These are phyloP conservation scores for Drosophila incognita DNA, from an alignment of 2,888 invertebrate species.

Conservation along the genomic window DNA sequence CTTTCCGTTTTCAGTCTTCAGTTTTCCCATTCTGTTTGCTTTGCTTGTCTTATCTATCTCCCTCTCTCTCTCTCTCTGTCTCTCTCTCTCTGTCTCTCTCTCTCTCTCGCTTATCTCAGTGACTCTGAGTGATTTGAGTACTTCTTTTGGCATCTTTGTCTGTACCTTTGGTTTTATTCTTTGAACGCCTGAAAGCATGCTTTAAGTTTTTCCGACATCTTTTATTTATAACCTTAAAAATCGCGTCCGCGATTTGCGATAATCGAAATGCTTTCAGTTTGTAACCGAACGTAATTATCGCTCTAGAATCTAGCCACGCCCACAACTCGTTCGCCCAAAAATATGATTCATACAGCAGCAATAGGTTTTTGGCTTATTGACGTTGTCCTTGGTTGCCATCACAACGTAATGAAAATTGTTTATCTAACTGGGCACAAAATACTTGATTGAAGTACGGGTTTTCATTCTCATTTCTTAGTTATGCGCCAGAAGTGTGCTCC, in stretches of 20 bases:
- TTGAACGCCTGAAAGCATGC: slow-evolving; percentile 29
- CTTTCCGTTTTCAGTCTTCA: slow-evolving; percentile 16
- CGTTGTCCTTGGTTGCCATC: slow-evolving; percentile 33
- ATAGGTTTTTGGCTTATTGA: neutral
- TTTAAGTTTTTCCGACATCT: slow-evolving; percentile 38
- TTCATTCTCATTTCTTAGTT: neutral
- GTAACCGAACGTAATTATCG: neutral
- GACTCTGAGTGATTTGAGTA: neutral
- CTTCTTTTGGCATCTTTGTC: neutral
- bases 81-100: neutral
- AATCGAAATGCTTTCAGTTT: neutral
- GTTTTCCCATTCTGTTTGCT: slow-evolving; percentile 37
- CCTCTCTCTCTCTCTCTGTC: neutral
- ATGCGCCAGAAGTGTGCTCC: neutral
- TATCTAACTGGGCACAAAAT: slow-evolving; percentile 13
- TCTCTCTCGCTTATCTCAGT: neutral
- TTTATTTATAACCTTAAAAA: slow-evolving; percentile 37
- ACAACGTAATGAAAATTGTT: slow-evolving; percentile 65
- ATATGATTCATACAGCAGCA: neutral
- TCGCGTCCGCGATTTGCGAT: slow-evolving; percentile 21
- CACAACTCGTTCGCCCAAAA: slow-evolving; percentile 5
- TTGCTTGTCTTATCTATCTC: slow-evolving; percentile 13
- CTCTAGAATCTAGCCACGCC: slow-evolving; percentile 10
- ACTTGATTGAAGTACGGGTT: neutral
- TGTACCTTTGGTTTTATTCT: neutral